Percentiles rank a stretch among this genome's conserved stretches.
Conservation (phyloP, 2,888 invertebrate genomes). For the Limnephilus lunatus region DNA sequence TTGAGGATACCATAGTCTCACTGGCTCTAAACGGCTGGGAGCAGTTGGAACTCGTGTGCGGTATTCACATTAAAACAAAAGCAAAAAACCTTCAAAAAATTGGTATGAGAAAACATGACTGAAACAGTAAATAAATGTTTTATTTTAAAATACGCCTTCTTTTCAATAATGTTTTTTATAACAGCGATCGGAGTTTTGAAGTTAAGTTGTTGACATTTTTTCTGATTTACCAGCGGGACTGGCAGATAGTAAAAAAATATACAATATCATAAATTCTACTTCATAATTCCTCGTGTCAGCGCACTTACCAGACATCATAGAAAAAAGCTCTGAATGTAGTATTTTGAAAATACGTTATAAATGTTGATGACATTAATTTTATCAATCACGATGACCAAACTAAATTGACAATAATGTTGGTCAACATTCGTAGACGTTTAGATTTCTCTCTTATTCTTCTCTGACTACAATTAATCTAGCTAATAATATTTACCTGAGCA, state of each 20-base stretch:
- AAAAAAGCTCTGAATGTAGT: not conserved
- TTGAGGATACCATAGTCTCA: too few species aligned
- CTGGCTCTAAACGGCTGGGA: too few species aligned
- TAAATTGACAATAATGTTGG: not conserved
- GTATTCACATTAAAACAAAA: too few species aligned
- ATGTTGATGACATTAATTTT: not conserved
- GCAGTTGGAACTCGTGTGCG: too few species aligned
- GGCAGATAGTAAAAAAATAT: too few species aligned
- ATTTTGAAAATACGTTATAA: not conserved
- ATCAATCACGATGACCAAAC: not conserved
- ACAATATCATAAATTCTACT: too few species aligned
- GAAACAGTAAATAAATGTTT: not conserved
- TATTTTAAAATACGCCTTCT: too few species aligned
- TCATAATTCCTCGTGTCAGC: not conserved
- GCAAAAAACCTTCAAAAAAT: not conserved
- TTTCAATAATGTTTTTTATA: too few species aligned
- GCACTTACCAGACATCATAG: too few species aligned
- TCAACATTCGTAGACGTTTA: not conserved
- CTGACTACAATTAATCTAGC: not conserved
- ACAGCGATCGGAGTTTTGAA: too few species aligned
- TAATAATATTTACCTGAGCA: not conserved
- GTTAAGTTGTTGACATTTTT: not conserved
- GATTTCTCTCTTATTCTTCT: not conserved
- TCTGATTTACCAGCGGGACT: not conserved
- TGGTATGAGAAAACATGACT: not conserved